Conservation (phyloP, 2,888 invertebrate genomes). For the Polydrusus cervinus region DNA sequence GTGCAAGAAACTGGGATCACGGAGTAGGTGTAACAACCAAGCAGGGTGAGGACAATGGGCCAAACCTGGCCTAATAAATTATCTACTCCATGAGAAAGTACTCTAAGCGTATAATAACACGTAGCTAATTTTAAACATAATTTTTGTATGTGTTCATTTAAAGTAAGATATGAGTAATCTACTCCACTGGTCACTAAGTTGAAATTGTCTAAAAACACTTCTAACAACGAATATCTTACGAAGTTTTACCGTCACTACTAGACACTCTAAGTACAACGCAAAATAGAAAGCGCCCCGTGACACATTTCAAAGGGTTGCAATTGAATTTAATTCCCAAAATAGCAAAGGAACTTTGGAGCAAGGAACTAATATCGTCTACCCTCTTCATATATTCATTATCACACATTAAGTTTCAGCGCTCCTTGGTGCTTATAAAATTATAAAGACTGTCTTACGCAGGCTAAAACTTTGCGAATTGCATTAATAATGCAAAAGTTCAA, state of each 20-base stretch:
- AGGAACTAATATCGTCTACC: constrained; percentile 65
- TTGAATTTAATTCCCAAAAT: constrained; percentile 69
- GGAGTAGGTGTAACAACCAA: no score
- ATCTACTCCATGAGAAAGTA: no score
- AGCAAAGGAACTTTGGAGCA: constrained; percentile 66
- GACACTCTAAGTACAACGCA: constrained; percentile 14
- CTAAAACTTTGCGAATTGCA: constrained; percentile 48
- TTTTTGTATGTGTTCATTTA: no score
- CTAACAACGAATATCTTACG: neutral
- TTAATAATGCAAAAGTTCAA: constrained; percentile 55
- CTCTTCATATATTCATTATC: constrained; percentile 70
- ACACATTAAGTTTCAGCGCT: constrained; percentile 65
- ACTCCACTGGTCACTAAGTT: no score
- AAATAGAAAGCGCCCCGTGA: constrained; percentile 24
- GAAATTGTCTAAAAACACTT: neutral
- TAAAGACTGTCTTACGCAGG: constrained; percentile 56
- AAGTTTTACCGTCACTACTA: constrained; percentile 9
- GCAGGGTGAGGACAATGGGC: no score
- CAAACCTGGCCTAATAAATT: no score
- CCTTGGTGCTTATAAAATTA: constrained; percentile 63
- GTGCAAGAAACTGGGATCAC: no score
- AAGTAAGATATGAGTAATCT: no score
- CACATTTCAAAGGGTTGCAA: constrained; percentile 68
- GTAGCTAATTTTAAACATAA: no score
- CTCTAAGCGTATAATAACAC: no score